Evolutionary conservation across 2,797 vertebrate genomes (phyloP), one percentile per base, ranked within the genome.

Genomic region (Anolis apletophallus): DNA sequence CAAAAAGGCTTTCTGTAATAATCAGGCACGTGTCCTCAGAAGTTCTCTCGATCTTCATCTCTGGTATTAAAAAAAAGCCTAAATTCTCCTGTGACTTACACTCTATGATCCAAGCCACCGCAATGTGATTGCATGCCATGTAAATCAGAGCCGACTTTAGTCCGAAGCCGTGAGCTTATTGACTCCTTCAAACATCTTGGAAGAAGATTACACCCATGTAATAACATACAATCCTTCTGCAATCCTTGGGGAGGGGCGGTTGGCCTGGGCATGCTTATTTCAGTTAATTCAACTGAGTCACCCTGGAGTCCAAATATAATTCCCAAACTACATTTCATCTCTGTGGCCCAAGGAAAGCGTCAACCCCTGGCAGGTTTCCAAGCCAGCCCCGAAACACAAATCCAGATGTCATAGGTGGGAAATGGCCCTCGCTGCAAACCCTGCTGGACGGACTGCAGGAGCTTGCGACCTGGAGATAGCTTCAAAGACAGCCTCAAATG

Each of bases 151-250:
- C 0, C 0, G 93, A 95, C 94, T 90, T 93, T 90, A 93, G 91
- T 91, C 89, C 11, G 0, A 88, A 90, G 91, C 87, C 90, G 89
- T 95, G 91, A 94, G 91, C 88, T 85, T 82, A 83, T 4, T 85
- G 80, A 82, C 74, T 94, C 86, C 90, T 88, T 93, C 19, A 0
- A 94, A 90, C 93, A 93, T 92, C 91, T 94, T 92, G 87, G 91
- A 94, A 94, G 93, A 93, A 93, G 92, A 95, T 94, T 95, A 94
- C 85, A 89, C 69, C 82, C 89, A 91, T 94, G 93, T 93, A 94
- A 94, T 95, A 95, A 92, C 1, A 1, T 55, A 80, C 92, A 94
- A 94, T 94, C 94, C 93, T 91, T 88, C 90, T 82, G 59, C 92
- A 94, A 95, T 95, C 93, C 91, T 91, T 90, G 86, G 81, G 89